Conservation (phyloP, 2,888 invertebrate species). For the Diarsia brunnea region DNA sequence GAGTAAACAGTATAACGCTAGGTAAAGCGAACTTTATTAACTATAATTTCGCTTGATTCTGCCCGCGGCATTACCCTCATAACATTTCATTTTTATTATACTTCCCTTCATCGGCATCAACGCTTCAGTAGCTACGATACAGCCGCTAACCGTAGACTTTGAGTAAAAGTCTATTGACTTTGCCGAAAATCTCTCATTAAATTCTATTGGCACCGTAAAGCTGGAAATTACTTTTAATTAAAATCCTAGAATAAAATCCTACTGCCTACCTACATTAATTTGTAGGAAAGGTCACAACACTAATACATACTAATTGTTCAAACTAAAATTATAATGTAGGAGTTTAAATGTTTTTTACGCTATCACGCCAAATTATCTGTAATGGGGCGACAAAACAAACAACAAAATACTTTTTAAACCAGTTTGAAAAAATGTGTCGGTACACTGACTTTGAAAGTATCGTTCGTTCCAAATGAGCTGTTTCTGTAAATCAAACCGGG, state of each 20-base stretch:
- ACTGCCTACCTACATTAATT: conserved; percentile 11
- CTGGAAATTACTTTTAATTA: conserved; percentile 48
- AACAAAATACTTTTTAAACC: not conserved
- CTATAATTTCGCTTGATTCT: conserved; percentile 47
- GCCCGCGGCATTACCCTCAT: conserved; percentile 23
- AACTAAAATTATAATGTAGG: not conserved
- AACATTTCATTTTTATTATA: conserved; percentile 58
- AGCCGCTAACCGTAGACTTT: conserved; percentile 41
- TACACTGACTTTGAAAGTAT: conserved; percentile 38
- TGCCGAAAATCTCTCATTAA: conserved; percentile 40
- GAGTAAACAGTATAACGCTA: conserved; percentile 27
- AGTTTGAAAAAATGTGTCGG: conserved; percentile 8
- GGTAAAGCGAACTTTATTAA: conserved; percentile 44
- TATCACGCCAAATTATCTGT: not conserved
- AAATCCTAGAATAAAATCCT: conserved; percentile 27
- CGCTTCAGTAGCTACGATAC: conserved; percentile 28
- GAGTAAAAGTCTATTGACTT: conserved; percentile 42
- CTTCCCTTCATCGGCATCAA: conserved; percentile 17
- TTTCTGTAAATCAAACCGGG: conserved; percentile 55
- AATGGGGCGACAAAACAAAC: not conserved
- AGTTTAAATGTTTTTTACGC: not conserved
- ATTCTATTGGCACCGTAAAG: conserved; percentile 39
- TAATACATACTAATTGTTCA: conserved; percentile 7
- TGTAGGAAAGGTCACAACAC: conserved; percentile 13
- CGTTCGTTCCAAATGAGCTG: conserved; percentile 50